Base-by-base conservation (phyloP, 1,140 invertebrate genomes). In the Pomacea maculata region DNA sequence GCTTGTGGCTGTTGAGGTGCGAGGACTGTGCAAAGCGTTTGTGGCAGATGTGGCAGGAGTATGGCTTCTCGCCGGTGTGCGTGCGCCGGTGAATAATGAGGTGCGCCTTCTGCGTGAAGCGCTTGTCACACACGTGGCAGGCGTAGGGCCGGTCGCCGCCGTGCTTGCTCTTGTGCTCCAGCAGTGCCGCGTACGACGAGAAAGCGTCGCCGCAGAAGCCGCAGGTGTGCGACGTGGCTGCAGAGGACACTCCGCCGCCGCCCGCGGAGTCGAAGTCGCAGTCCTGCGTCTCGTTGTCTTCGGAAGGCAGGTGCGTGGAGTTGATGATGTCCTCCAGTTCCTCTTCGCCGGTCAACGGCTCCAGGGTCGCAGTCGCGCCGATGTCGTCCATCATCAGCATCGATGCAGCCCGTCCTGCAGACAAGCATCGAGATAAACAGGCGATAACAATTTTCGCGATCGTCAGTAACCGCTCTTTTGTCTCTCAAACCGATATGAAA, bases 41-140 rank as follows among this genome's bases (percentile, higher is more conserved):
- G 70, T 84, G 79, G 78, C 83, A 82, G 73, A 86, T 81, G 73
- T 83, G 81, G 34, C 84, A 84, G 17, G 85, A 79, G 78, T 83
- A 84, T 21, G 84, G 82, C 61, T 86, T 85, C 65, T 84, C 84
- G 11, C 85, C 81, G 17, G 86, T 87, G 68, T 87, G 86, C 5
- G 80, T 86, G 21, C 86, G 70, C 45, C 83, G 82, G 78, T 87
- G 86, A 72, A 85, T 85, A 34, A 85, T 85, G 12, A 86, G 83
- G 74, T 86, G 84, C 0, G 83, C 84, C 78, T 85, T 86, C 76
- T 86, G 85, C 54, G 83, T 86, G 75, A 86, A 86, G 14, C 84
- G 74, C 75, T 86, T 86, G 72, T 82, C 82, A 74, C 85, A 86
- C 21, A 85, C 75, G 64, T 82, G 83, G 64, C 85, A 86, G 14